Base-by-base conservation (phyloP, 2,113 vertebrate species). In the Ardeotis arabs region DNA sequence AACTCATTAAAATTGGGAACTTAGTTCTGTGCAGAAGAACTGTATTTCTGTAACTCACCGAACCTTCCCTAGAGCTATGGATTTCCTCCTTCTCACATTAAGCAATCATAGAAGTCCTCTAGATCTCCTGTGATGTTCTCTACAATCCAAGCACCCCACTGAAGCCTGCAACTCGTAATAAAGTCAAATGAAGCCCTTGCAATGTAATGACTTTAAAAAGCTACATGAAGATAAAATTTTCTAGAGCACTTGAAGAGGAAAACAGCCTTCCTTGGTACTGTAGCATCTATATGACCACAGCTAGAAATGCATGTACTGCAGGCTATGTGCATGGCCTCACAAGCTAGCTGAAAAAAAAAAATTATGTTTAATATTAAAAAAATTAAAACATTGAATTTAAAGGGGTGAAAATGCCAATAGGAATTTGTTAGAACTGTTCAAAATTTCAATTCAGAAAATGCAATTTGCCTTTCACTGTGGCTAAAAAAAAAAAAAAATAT, bases 221-320 rank as follows among this genome's bases (percentile, higher is more conserved):
- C 28, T 50, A 9, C 67, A 41, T 0, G 1, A 72, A 35, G 29
- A 88, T 18, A 45, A 62, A 50, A 67, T 39, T 79, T 90, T 44
- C 22, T 13, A 76, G 24, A 74, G 11, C 16, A 25, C 22, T 33
- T 41, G 21, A 94, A n/a, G 10, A 75, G 10, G 16, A 66, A 64
- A 86, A 75, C 18, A 82, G 50, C 28, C 3, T 76, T 68, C 12
- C 49, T 35, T 58, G 22, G 1, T 31, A 41, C 33, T 79, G 82
- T 52, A 83, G 27, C 19, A 39, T 10, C 24, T 78, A 19, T 4
- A 52, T 1, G 20, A n/a, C 11, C 58, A 62, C 12, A 82, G 33
- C 23, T 63, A 60, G n/a, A 55, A 91, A 47, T 5, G 27, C 10
- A 31, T 0, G 0, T 16, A 24, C 59, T 76, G 22, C 28, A 70